Conservation (phyloP, 2,888 invertebrate genomes). For the Leuctra nigra region DNA sequence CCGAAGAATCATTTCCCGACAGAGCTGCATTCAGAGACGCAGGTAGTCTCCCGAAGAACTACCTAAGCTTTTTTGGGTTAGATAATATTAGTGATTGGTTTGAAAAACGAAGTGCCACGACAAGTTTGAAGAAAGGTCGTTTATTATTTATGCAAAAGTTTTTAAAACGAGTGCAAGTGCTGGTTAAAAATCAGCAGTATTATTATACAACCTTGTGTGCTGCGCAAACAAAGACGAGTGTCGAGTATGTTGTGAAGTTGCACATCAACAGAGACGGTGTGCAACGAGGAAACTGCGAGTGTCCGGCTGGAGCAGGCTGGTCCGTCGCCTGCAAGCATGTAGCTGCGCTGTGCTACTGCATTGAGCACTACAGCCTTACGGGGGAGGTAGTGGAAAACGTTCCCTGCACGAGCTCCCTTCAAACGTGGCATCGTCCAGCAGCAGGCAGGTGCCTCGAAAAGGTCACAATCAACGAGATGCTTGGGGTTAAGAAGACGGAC, state of each 20-base stretch:
- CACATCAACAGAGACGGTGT: not conserved
- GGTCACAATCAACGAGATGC: not conserved
- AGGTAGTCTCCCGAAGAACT: no score
- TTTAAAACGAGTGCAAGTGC: no score
- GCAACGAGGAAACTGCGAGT: not conserved
- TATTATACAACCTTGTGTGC: no score
- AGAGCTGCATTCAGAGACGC: no score
- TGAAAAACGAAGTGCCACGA: not conserved
- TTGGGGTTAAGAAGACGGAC: not conserved
- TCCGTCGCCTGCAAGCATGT: slow-evolving; percentile 13
- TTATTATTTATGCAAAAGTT: no score
- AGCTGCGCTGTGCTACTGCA: not conserved
- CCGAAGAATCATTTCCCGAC: no score
- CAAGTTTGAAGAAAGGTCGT: not conserved
- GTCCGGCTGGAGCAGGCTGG: slow-evolving; percentile 6
- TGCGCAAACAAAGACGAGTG: no score
- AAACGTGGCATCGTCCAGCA: not conserved
- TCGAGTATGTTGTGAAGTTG: not conserved
- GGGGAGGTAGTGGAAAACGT: not conserved
- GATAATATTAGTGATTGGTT: not conserved
- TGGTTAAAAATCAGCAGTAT: no score
- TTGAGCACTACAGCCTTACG: not conserved
- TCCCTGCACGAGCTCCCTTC: slow-evolving; percentile 2
- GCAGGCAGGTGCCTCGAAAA: not conserved
- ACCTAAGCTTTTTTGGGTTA: not conserved